These are phyloP conservation scores for Leguminivora glycinivorella DNA, from an alignment of 1,140 invertebrate genomes.

Conservation along the genomic window DNA sequence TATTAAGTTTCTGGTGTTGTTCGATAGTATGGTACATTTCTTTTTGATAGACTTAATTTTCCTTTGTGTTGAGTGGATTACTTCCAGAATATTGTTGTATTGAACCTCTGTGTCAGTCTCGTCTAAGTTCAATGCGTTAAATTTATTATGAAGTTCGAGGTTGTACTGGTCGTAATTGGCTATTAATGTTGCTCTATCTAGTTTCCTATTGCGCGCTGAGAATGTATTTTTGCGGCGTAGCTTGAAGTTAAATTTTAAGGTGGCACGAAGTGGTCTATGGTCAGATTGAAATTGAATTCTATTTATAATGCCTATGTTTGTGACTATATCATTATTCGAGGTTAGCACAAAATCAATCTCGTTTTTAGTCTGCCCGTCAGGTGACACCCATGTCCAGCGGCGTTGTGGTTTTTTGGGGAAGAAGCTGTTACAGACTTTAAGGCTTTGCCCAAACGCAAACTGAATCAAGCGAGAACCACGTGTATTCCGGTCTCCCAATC, in stretches of 20 bases:
- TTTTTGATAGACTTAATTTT: background rate
- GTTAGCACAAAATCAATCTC: background rate
- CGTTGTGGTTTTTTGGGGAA: no score
- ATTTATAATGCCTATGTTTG: conserved; percentile 4
- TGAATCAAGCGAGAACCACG: conserved; percentile 30
- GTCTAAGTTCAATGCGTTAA: background rate
- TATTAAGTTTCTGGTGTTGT: background rate
- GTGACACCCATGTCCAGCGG: conserved; percentile 16
- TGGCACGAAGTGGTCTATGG: no score
- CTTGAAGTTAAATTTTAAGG: conserved; percentile 25
- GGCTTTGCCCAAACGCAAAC: conserved; percentile 28
- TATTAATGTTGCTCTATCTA: background rate
- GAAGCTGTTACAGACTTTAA: no score
- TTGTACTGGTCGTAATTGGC: conserved; percentile 15
- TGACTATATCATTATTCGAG: background rate
- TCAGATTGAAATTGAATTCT: no score
- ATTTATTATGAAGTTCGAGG: background rate
- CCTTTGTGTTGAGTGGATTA: background rate
- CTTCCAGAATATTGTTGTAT: background rate
- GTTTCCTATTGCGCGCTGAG: background rate
- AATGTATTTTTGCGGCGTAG: background rate
- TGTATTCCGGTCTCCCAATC: conserved; percentile 32
- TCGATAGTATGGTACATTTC: background rate
- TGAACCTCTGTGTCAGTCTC: background rate
- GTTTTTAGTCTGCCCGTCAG: background rate